Conservation (phyloP, 2,888 invertebrate species). For the Empis livida region DNA sequence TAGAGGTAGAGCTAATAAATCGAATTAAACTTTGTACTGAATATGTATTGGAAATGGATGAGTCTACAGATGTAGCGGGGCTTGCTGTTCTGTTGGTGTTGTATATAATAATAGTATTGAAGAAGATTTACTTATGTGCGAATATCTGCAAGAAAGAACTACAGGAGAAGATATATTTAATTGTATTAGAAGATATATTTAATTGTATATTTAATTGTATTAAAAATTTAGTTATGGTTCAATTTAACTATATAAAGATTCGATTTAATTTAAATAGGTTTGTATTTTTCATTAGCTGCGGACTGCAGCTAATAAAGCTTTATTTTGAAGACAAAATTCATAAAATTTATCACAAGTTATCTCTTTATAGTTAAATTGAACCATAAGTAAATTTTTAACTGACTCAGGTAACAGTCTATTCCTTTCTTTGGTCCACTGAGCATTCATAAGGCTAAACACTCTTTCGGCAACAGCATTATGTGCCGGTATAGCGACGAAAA, state of each 20-base stretch:
- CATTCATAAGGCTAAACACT: background rate
- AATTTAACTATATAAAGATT: background rate
- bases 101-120: conserved; percentile 4
- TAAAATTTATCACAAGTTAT: background rate
- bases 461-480: background rate
- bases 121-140: conserved; percentile 9
- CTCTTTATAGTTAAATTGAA: background rate
- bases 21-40: conserved; percentile 1
- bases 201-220: too few relatives aligned
- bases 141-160: conserved; percentile 1
- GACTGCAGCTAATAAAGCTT: background rate
- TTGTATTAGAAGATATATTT: too few relatives aligned
- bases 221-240: background rate
- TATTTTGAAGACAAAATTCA: background rate
- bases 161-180: conserved; percentile 7
- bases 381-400: background rate
- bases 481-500: background rate
- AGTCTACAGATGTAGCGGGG: background rate
- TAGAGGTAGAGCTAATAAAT: background rate
- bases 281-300: too few relatives aligned
- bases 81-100: conserved; percentile 3
- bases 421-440: background rate
- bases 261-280: too few relatives aligned
- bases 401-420: background rate
- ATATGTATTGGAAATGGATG: conserved; percentile 5